A percentile compares a stretch with the other conserved stretches of the same genome.
Conservation (phyloP, 1,140 invertebrate genomes). For the Apis laboriosa region DNA sequence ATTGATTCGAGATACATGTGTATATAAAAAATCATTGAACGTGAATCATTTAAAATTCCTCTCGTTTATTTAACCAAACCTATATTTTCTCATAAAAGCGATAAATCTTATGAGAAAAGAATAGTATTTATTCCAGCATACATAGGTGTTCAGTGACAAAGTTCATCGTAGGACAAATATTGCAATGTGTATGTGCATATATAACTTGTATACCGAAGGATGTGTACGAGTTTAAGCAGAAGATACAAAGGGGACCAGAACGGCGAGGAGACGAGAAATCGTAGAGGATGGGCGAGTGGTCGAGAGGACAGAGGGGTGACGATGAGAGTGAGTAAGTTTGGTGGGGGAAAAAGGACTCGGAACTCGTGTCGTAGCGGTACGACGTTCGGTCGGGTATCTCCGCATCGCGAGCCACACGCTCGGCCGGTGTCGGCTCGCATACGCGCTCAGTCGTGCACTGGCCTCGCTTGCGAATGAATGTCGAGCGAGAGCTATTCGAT, state of each 20-base stretch:
- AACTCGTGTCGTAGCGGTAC: slow-evolving; percentile 65
- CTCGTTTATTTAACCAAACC: not conserved
- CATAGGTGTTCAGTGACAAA: not conserved
- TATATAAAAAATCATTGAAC: not conserved
- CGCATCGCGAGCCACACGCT: slow-evolving; percentile 63
- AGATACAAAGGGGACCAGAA: slow-evolving; percentile 4
- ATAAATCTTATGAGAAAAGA: slow-evolving; percentile 11
- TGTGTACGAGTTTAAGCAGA: slow-evolving; percentile 59
- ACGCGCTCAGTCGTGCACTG: slow-evolving; percentile 63
- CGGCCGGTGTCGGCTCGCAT: slow-evolving; percentile 62
- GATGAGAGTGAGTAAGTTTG: not conserved
- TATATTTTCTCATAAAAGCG: not conserved
- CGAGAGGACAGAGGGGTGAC: not conserved
- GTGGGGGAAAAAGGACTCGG: slow-evolving; percentile 53
- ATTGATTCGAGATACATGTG: not conserved
- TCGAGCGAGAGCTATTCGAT: not conserved
- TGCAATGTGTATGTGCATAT: slow-evolving; percentile 21
- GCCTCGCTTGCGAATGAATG: slow-evolving; percentile 42
- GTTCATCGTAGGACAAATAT: slow-evolving; percentile 46
- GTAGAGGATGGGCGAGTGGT: slow-evolving; percentile 1
- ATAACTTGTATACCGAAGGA: slow-evolving; percentile 48
- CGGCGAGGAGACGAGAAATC: not conserved
- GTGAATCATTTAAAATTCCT: slow-evolving; percentile 11
- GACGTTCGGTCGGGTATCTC: slow-evolving; percentile 68
- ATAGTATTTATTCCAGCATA: not conserved